phyloP scores from a whole-genome alignment of 2,113 vertebrate genomes.

The Eubucco bourcierii region DNA sequence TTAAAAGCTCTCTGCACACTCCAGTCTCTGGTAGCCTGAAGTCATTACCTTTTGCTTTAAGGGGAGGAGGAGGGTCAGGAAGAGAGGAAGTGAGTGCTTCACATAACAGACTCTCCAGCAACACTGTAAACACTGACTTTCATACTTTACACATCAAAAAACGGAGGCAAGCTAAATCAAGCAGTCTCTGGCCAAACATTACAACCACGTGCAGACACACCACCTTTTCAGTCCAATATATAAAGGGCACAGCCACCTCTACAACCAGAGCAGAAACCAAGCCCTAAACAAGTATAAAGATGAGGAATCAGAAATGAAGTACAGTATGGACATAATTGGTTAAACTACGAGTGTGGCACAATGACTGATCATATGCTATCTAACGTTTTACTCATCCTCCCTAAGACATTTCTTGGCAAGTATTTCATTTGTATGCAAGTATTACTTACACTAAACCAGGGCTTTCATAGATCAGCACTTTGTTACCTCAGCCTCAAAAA shows the following conservation, averaged over 20 bases:
- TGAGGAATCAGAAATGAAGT: background rate
- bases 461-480: background rate
- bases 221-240: background rate
- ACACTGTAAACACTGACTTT: background rate
- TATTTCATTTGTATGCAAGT: background rate
- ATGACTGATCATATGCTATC: background rate
- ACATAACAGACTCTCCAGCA: background rate
- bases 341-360: background rate
- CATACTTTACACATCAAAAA: background rate
- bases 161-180: background rate
- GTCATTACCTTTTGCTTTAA: background rate
- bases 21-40: background rate
- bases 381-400: background rate
- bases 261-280: background rate
- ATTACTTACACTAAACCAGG: background rate
- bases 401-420: background rate
- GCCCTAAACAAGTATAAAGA: background rate
- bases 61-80: background rate
- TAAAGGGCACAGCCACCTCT: background rate
- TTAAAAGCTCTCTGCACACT: background rate
- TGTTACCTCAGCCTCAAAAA: background rate
- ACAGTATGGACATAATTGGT: background rate
- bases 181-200: background rate
- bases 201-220: background rate
- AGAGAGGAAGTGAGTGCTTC: background rate